These are phyloP conservation scores for Vulpes vulpes DNA, from an alignment of 2,113 vertebrate genomes.

Conservation along the genomic window DNA sequence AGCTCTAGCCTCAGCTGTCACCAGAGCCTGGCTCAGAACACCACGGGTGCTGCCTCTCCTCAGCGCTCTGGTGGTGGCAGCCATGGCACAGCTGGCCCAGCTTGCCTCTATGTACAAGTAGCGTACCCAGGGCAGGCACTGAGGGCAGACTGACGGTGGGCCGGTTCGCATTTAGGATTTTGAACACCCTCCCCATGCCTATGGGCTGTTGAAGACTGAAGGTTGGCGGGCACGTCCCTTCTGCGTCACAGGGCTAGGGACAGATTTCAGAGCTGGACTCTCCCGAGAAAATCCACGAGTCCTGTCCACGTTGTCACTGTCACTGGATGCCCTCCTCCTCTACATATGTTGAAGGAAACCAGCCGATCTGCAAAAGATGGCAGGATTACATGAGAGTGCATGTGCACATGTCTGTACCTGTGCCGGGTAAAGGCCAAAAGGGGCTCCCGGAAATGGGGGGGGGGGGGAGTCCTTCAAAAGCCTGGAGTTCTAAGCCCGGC, in stretches of 20 bases:
- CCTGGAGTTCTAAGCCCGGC: neutral
- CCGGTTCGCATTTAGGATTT: neutral
- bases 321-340: slow-evolving; percentile 97
- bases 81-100: neutral
- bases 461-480: neutral
- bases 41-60: neutral
- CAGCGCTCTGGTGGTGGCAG: neutral
- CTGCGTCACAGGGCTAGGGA: neutral
- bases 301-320: slow-evolving; percentile 41
- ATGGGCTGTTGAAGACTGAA: neutral
- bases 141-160: neutral
- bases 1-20: neutral
- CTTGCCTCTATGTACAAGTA: slow-evolving; percentile 86
- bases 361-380: slow-evolving; percentile 92
- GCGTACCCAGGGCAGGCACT: neutral
- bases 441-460: neutral
- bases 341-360: slow-evolving; percentile 99
- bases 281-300: slow-evolving; percentile 66
- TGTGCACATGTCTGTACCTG: rapidly evolving
- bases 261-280: slow-evolving; percentile 76
- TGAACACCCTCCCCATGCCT: neutral
- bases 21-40: neutral
- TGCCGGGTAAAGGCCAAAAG: rapidly evolving
- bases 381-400: rapidly evolving
- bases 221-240: neutral